A percentile compares a stretch with the other conserved stretches of the same genome.
Conservation (phyloP, 2,113 vertebrate species). For the Carassius auratus region DNA sequence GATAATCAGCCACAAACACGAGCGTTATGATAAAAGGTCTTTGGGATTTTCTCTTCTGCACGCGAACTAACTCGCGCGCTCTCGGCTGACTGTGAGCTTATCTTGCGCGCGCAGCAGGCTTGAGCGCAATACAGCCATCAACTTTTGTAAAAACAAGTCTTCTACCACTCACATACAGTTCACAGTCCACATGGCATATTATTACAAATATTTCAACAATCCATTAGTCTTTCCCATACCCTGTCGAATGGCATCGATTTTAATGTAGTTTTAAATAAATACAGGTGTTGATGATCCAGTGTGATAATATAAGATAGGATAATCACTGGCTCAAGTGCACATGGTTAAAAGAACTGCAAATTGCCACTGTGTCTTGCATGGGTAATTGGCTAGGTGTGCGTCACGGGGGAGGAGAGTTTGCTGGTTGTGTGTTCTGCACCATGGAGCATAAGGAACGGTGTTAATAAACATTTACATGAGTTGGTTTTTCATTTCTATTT, state of each 20-base stretch:
- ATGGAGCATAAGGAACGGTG: background rate
- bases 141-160: background rate
- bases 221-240: background rate
- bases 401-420: slow-evolving; percentile 19
- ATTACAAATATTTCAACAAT: background rate
- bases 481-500: background rate
- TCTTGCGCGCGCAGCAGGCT: background rate
- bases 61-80: slow-evolving; percentile 8
- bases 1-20: slow-evolving; percentile 5
- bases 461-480: background rate
- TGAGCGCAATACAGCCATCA: background rate
- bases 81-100: background rate
- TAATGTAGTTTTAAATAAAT: background rate
- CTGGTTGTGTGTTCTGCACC: slow-evolving; percentile 5
- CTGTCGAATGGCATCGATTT: background rate
- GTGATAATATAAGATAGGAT: background rate
- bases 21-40: background rate
- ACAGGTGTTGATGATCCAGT: background rate
- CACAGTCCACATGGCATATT: background rate
- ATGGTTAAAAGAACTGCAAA: background rate
- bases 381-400: slow-evolving; percentile 12
- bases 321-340: background rate
- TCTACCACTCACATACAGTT: background rate
- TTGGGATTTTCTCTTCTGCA: background rate
- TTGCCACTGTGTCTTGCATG: background rate